Base-by-base conservation (phyloP, 1,140 invertebrate genomes). In the Octopus sinensis region DNA sequence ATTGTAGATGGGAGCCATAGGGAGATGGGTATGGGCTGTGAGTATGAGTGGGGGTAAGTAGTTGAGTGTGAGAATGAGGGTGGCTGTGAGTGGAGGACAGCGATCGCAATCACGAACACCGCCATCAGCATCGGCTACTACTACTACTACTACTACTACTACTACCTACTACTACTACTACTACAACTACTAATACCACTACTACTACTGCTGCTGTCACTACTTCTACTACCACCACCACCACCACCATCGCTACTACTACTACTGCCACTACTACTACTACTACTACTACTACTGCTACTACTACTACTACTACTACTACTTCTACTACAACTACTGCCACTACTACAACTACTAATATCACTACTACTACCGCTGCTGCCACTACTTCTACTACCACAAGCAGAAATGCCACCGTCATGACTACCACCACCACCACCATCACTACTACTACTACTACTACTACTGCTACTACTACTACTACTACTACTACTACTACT, bases 401-500 rank as follows among this genome's bases (percentile, higher is more conserved):
- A 12, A 76, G 23, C 13, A 23, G n/a, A 6, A 12, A 30, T 52
- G 4, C n/a, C n/a, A n/a, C n/a, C n/a, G n/a, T n/a, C n/a, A n/a
- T n/a, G n/a, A n/a, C n/a, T n/a, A n/a, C n/a, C 51, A 12, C 79
- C 62, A 51, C 79, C 53, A 76, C 75, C 52, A 76, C 54, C 6
- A 53, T 62, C 5, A 17, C 75, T 62, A 79, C 82, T 62, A 80
- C 79, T 68, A 30, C 80, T 43, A 71, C 7, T 76, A 83, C 79
- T 75, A 79, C 80, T 54, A 53, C 80, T 78, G 5, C 76, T 52
- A 52, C 82, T 4, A 76, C 82, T 62, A 76, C 82, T n/a, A 80
- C 13, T 71, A 80, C 79, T 53, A 76, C 82, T 5, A 80, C 79
- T 12, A n/a, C n/a, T n/a, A n/a, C n/a, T n/a, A n/a, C n/a, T n/a